Base-by-base conservation (phyloP, 2,888 invertebrate genomes). In the Fissipunctia ypsillon region DNA sequence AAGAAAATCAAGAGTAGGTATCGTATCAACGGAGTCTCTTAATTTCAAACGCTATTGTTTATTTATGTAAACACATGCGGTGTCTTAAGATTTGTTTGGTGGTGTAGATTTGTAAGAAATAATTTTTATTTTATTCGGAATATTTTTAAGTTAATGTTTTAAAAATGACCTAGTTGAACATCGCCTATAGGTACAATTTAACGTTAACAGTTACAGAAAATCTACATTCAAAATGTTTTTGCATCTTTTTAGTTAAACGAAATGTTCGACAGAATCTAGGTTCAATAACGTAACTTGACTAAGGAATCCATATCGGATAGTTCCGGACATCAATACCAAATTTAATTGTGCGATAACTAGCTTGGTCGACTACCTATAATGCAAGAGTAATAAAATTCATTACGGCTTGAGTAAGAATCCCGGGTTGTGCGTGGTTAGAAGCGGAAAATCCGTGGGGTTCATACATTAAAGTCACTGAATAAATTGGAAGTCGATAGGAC, bases 401-500 rank as follows among this genome's bases (percentile, higher is more conserved):
- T 94, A 93, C 88, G 89, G 90, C 87, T 88, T 89, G 84, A 87
- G 89, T 87, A 90, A 90, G 91, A 91, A 91, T 91, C 90, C 89
- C 86, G 87, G 84, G 85, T 84, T 80, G 88, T 86, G 86, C 88
- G 91, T 89, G 91, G 91, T 90, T 88, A 84, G 88, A 78, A 87
- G 79, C 90, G 91, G 90, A 88, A 93, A 91, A 91, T 81, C 90
- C 91, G 90, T 81, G 86, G 91, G 86, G 90, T 91, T 94, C 92
- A 92, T 92, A 94, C 91, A 93, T 93, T 93, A 91, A 91, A 91
- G 90, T 91, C 84, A 81, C 91, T 90, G 92, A 92, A 94, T 94
- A 93, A 94, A 94, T 93, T 93, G 92, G 87, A 93, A 93, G 89
- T 92, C 93, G 92, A 94, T 93, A 92, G 91, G 89, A 90, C 90